Percentiles rank a stretch among this genome's conserved stretches.
These are phyloP conservation scores for Phyllopteryx taeniolatus DNA, from an alignment of 2,113 vertebrate genomes.

Conservation along the genomic window DNA sequence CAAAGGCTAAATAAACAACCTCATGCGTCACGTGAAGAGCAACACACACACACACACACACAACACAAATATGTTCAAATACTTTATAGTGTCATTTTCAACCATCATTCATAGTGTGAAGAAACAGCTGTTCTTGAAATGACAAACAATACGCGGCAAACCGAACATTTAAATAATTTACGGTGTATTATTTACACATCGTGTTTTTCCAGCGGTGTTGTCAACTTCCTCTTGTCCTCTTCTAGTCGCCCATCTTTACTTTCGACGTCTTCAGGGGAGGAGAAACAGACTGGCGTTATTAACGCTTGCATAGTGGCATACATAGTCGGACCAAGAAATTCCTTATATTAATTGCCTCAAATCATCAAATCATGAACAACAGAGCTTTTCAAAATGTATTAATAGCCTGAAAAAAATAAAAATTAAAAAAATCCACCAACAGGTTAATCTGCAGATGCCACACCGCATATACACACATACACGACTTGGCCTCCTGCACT, in stretches of 20 bases:
- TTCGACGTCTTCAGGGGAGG: slow-evolving; percentile 85
- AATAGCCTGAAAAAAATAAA: too few relatives aligned
- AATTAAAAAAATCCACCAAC: too few relatives aligned
- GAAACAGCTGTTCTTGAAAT: slow-evolving; percentile 57
- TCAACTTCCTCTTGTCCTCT: slow-evolving; percentile 19
- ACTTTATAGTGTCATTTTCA: slow-evolving; percentile 55
- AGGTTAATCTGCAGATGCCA: too few relatives aligned
- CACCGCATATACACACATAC: too few relatives aligned
- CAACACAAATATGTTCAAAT: slow-evolving; percentile 54
- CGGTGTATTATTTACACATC: slow-evolving; percentile 76
- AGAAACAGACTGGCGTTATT: not conserved
- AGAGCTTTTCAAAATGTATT: too few relatives aligned
- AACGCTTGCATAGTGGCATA: not conserved
- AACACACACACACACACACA: slow-evolving; percentile 27
- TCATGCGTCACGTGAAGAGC: slow-evolving; percentile 63
- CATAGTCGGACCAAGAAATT: too few relatives aligned
- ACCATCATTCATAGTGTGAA: slow-evolving; percentile 46
- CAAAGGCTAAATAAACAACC: slow-evolving; percentile 52
- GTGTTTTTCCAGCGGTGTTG: slow-evolving; percentile 55
- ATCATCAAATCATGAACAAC: too few relatives aligned
- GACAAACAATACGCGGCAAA: slow-evolving; percentile 58
- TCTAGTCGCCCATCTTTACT: slow-evolving; percentile 98
- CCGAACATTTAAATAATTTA: slow-evolving; percentile 82
- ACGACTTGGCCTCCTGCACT: too few relatives aligned
- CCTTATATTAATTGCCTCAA: too few relatives aligned